Conservation (phyloP, 2,888 invertebrate genomes). For the Cistogaster globosa region DNA sequence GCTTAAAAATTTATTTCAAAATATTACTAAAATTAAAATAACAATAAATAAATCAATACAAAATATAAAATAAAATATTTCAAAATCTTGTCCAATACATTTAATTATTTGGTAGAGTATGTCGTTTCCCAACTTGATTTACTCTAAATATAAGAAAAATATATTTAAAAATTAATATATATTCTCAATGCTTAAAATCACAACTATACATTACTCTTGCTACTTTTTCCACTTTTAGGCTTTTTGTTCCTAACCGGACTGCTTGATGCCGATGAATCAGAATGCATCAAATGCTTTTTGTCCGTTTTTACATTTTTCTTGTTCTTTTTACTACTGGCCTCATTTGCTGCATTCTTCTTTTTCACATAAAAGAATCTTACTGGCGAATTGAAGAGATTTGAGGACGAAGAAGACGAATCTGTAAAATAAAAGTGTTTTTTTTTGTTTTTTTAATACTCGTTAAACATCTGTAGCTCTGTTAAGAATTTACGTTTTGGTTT, state of each 20-base stretch:
- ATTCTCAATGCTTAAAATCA: slow-evolving; percentile 20
- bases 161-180: slow-evolving; percentile 16
- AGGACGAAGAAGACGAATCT: slow-evolving; percentile 76
- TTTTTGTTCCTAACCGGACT: slow-evolving; percentile 60
- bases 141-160: slow-evolving; percentile 52
- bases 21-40: neutral
- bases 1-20: neutral
- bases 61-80: slow-evolving; percentile 27
- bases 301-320: slow-evolving; percentile 47
- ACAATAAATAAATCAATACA: neutral
- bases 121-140: slow-evolving; percentile 74
- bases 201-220: slow-evolving; percentile 73
- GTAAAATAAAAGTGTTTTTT: slow-evolving; percentile 20
- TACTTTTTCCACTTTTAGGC: slow-evolving; percentile 56
- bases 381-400: slow-evolving; percentile 61
- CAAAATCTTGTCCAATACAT: slow-evolving; percentile 14
- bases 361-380: slow-evolving; percentile 74
- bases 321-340: slow-evolving; percentile 51
- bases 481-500: slow-evolving; percentile 30
- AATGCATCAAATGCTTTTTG: slow-evolving; percentile 14
- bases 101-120: slow-evolving; percentile 63
- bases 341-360: slow-evolving; percentile 63
- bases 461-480: neutral
- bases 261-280: slow-evolving; percentile 46
- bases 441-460: neutral